phyloP scores from a whole-genome alignment of 2,797 vertebrate genomes.

The Urophycis tenuis region DNA sequence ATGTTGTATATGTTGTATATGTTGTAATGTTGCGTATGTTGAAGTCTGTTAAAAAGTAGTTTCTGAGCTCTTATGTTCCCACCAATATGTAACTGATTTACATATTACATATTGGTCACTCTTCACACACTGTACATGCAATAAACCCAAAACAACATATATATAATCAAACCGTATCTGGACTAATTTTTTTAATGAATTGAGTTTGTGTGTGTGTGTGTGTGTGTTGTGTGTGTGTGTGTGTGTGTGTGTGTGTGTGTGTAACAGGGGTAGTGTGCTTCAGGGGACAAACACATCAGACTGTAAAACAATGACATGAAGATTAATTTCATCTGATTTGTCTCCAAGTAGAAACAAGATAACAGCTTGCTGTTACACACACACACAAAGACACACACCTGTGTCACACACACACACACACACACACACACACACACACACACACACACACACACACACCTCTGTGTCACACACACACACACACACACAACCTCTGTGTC shows the following conservation, averaged over 20 bases:
- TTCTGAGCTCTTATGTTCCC: too few relatives aligned
- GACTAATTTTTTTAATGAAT: not conserved
- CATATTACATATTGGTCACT: too few relatives aligned
- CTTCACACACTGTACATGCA: not conserved
- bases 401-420: too few relatives aligned
- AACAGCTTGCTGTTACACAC: not conserved
- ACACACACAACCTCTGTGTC: too few relatives aligned
- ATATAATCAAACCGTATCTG: not conserved
- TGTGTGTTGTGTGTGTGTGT: not conserved
- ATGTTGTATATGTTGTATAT: too few relatives aligned
- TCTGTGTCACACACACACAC: too few relatives aligned
- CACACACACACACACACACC: too few relatives aligned
- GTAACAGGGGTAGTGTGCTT: slow-evolving; percentile 9
- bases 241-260: slow-evolving; percentile 18
- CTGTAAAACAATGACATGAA: not conserved
- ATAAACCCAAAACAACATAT: not conserved
- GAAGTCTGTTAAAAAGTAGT: too few relatives aligned
- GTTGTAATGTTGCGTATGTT: too few relatives aligned
- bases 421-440: too few relatives aligned
- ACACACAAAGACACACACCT: too few relatives aligned
- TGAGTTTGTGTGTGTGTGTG: slow-evolving; percentile 26
- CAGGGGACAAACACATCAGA: not conserved
- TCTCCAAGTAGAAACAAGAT: not conserved
- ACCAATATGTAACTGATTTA: too few relatives aligned
- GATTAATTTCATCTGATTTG: not conserved